Base-by-base conservation (phyloP, 2,113 vertebrate species). In the Mesoclemmys tuberculata region DNA sequence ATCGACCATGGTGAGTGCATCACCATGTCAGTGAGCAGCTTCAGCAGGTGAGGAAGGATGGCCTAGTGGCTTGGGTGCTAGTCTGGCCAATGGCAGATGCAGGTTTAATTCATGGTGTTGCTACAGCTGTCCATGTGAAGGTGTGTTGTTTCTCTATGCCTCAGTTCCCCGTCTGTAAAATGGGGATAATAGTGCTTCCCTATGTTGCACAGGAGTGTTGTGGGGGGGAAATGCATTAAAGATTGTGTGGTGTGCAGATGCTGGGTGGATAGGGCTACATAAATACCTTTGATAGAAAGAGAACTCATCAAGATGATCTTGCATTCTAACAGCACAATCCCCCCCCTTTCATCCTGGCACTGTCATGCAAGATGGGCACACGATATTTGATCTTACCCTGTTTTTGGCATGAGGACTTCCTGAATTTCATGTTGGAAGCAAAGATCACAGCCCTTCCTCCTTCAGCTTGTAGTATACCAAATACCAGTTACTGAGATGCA, bases 401-500 rank as follows among this genome's bases (percentile, higher is more conserved):
- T 38, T 44, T 77, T 24, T 12, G n/a, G 41, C n/a, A 41, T 21
- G 18, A 24, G 4, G 41, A 84, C 51, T 27, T 82, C 24, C 88
- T 13, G 10, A 90, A 21, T n/a, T 90, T 55, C 87, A 80, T 90
- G 14, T 12, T 64, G 87, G 38, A 8, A 10, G 56, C 41, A 89
- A 83, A 54, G 46, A 89, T 90, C 80, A 93, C 84, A 90, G 46
- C 3, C 54, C 58, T 94, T 81, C 41, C 14, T 3, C 85, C 82
- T 71, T 58, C 87, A 5, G 58, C 83, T 44, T 79, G 58, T 88
- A 87, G 68, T 49, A 16, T 29, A 58, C 16, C 49, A 90, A 83
- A 79, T 88, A 68, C 35, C 35, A n/a, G 31, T 6, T 35, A 24
- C 5, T 35, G 5, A 55, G 54, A 10, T 24, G 54, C 22, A 55